Percentiles rank a stretch among this genome's conserved stretches.
These are phyloP conservation scores for Physeter macrocephalus DNA, from an alignment of 2,113 vertebrate genomes.

Conservation along the genomic window DNA sequence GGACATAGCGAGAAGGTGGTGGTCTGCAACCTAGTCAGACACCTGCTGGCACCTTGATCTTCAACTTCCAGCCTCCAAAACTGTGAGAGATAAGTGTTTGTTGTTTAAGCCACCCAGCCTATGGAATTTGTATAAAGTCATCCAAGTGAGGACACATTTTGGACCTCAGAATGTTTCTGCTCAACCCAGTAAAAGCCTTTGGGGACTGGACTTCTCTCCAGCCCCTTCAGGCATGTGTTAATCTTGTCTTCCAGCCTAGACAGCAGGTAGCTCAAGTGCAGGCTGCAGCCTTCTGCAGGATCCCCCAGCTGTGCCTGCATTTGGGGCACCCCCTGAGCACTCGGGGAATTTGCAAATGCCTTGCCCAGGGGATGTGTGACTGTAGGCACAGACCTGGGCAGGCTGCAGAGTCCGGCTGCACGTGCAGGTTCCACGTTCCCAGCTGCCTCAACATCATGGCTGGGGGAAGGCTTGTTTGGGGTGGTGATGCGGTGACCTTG, in stretches of 20 bases:
- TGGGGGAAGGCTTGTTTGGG: conserved; percentile 38
- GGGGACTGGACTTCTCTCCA: not conserved
- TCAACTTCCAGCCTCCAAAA: not conserved
- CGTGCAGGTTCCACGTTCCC: not conserved
- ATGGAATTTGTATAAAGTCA: not conserved
- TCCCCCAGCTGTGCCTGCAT: not conserved
- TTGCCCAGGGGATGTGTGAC: not conserved
- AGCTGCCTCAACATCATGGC: conserved; percentile 31
- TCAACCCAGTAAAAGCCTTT: not conserved
- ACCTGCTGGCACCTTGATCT: not conserved
- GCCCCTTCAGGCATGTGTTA: not conserved
- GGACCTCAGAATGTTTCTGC: not conserved
- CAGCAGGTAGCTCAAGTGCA: not conserved
- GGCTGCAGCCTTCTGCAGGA: not conserved
- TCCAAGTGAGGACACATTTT: not conserved
- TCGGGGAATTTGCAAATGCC: not conserved
- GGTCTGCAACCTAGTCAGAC: not conserved
- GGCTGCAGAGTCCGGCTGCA: conserved; percentile 28
- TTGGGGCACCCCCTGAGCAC: no score
- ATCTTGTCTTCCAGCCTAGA: not conserved
- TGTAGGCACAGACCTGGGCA: conserved; percentile 19
- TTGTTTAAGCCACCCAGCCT: not conserved
- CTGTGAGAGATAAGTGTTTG: not conserved
- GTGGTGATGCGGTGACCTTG: conserved; percentile 25
- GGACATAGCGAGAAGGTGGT: not conserved